Base-by-base conservation (phyloP, 2,888 invertebrate species). In the Agriopis aurantiaria region DNA sequence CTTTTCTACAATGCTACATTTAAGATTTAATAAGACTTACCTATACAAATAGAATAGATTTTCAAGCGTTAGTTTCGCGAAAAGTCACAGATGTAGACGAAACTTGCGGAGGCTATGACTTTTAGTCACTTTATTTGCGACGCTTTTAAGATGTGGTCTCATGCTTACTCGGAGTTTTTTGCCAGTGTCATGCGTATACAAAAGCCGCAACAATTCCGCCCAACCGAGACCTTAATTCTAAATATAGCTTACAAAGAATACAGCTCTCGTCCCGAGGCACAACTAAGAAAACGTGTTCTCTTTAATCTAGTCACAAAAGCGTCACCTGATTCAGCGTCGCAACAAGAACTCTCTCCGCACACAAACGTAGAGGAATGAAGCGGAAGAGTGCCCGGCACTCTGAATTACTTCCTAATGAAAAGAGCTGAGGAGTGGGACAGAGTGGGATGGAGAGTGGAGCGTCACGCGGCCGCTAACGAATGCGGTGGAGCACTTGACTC, bases 351-450 rank as follows among this genome's bases (percentile, higher is more conserved):
- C 92, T 88, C 83, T 84, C 40, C 82, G 79, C 88, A 83, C 84
- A 89, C 90, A 91, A 91, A 90, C 91, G 88, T 85, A 88, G 85
- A 93, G 91, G 92, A 92, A 94, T 92, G 93, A 91, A 91, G 90
- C 91, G 90, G 88, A 91, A 92, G 91, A 91, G 92, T 88, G 90
- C 88, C 90, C 87, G 88, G 88, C 85, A 89, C 92, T 93, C 92
- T 88, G 91, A 92, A 93, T 93, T 93, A 93, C 92, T 94, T 93
- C 92, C 93, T 93, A 94, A 93, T 93, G 93, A 94, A 94, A 93
- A 93, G 93, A 92, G 91, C 87, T 83, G 86, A 88, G 86, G 88
- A 91, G 92, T 90, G 88, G 88, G 87, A 84, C 85, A 83, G 87
- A 88, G 90, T 85, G 85, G 85, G 82, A 82, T 81, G 77, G 82